A percentile compares a stretch with the other conserved stretches of the same genome.
These are phyloP conservation scores for Epinephelus coioides DNA, from an alignment of 2,797 vertebrate genomes.

Conservation along the genomic window DNA sequence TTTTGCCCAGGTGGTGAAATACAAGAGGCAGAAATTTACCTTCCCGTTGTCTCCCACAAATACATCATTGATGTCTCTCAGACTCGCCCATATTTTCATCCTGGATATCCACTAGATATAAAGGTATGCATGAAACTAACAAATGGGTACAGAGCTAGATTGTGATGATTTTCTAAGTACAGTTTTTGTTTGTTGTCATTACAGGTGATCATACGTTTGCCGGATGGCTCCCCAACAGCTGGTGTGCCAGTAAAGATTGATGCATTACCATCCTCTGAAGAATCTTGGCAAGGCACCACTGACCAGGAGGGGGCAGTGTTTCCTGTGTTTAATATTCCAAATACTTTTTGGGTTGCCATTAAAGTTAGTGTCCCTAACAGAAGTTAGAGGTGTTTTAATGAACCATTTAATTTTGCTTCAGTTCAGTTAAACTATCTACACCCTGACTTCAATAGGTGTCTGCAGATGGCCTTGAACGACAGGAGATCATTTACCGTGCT, in stretches of 20 bases:
- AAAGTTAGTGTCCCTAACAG: conserved; percentile 59
- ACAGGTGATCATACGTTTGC: conserved; percentile 79
- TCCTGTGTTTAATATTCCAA: conserved; percentile 43
- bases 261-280: background rate
- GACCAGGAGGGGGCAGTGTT: conserved; percentile 73
- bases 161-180: background rate
- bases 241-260: conserved; percentile 74
- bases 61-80: conserved; percentile 87
- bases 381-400: background rate
- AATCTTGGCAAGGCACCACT: conserved; percentile 33
- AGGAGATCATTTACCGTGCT: conserved; percentile 29
- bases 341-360: conserved; percentile 13
- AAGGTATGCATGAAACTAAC: conserved; percentile 77
- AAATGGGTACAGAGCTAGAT: background rate
- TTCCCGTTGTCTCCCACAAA: conserved; percentile 82
- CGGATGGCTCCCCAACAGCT: conserved; percentile 84
- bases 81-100: conserved; percentile 84
- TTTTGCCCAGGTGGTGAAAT: conserved; percentile 86
- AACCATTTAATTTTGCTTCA: background rate
- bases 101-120: conserved; percentile 80
- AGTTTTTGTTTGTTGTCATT: conserved; percentile 11
- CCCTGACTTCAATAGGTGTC: conserved; percentile 70
- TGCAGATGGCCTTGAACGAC: conserved; percentile 46
- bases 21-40: conserved; percentile 85
- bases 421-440: conserved; percentile 22